Percentiles rank a stretch among this genome's conserved stretches.
Evolutionary conservation across 2,888 invertebrate species (phyloP).

Genomic region (Parnassius mnemosyne): DNA sequence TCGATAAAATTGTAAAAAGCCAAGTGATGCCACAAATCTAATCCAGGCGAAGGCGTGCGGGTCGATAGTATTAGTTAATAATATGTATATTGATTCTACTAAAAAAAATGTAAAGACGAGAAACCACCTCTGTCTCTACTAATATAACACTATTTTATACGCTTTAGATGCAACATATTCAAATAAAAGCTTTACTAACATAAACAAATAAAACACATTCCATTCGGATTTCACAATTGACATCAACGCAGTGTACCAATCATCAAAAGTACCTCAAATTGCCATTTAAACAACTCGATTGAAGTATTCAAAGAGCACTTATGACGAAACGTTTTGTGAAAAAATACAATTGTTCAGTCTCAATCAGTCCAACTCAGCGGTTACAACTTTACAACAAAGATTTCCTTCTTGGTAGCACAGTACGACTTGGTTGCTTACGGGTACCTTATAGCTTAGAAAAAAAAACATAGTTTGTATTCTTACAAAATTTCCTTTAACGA

Average conservation of each 20-base stretch:
- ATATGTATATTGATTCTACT: no score
- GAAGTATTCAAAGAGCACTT: conserved; percentile 15
- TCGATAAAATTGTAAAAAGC: no score
- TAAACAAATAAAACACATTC: no score
- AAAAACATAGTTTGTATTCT: conserved; percentile 5
- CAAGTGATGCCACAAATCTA: no score
- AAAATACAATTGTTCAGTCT: neutral
- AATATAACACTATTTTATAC: no score
- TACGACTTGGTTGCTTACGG: conserved; percentile 5
- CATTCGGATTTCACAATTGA: neutral
- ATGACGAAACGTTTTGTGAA: conserved; percentile 6
- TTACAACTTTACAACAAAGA: conserved; percentile 5
- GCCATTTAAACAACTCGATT: conserved; percentile 8
- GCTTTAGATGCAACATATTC: no score
- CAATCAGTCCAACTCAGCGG: conserved; percentile 3
- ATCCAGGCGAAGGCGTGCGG: no score
- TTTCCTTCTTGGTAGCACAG: neutral
- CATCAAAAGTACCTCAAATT: neutral
- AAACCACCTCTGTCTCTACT: no score
- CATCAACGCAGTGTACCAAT: neutral
- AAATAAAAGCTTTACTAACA: no score
- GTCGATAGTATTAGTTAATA: no score
- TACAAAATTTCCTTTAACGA: conserved; percentile 7
- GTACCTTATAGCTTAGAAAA: conserved; percentile 13
- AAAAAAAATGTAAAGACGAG: no score